Evolutionary conservation across 2,797 vertebrate genomes (phyloP).

Genomic region (Poecilia gillii): DNA sequence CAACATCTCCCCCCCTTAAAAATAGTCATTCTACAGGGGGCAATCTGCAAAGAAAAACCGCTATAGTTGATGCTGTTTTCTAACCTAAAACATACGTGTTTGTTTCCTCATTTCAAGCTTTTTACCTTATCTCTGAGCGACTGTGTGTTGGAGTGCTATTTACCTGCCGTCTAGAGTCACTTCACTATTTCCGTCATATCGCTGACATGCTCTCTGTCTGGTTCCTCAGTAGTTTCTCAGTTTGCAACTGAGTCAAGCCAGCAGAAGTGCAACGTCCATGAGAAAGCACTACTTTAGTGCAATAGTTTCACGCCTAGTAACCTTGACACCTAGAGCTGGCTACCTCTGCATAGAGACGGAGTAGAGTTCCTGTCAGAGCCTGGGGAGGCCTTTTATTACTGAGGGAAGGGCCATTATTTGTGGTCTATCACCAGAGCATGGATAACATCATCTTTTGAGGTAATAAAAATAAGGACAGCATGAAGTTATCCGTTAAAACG

Average conservation of each 20-base stretch:
- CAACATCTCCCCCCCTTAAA: constrained; percentile 60
- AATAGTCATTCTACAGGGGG: constrained; percentile 79
- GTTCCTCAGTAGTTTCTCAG: constrained; percentile 59
- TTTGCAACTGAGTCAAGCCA: constrained; percentile 72
- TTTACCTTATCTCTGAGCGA: constrained; percentile 74
- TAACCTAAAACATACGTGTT: constrained; percentile 83
- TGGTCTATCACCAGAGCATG: constrained; percentile 80
- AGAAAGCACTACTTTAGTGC: constrained; percentile 86
- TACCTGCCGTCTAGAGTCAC: constrained; percentile 63
- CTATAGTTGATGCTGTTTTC: constrained; percentile 81
- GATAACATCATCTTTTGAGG: constrained; percentile 81
- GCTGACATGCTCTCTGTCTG: constrained; percentile 75
- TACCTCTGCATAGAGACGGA: constrained; percentile 79
- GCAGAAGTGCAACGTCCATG: constrained; percentile 75
- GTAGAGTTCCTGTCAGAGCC: constrained; percentile 70
- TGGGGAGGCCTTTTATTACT: constrained; percentile 67
- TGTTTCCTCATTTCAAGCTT: constrained; percentile 71
- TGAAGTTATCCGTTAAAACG: constrained; percentile 79
- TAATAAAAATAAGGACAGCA: constrained; percentile 84
- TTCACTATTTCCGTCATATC: constrained; percentile 64
- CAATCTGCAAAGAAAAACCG: constrained; percentile 73
- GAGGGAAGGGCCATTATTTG: constrained; percentile 78
- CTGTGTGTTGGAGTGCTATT: constrained; percentile 63
- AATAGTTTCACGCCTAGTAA: constrained; percentile 79
- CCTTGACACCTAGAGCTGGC: constrained; percentile 76